phyloP scores from a whole-genome alignment of 2,113 vertebrate species.

The Emydocephalus ijimae region DNA sequence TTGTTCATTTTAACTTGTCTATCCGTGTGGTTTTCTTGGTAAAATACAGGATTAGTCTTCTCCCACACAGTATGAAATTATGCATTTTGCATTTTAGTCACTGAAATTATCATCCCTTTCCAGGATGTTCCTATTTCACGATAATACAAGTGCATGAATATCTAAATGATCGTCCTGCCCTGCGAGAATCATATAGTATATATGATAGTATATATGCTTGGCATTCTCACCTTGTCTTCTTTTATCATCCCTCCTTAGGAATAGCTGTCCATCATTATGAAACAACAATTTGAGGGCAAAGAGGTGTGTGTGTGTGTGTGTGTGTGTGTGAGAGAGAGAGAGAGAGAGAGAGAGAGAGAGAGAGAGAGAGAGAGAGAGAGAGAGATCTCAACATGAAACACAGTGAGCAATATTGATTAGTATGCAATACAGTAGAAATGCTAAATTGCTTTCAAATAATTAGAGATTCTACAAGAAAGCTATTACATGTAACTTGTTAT shows the following conservation, averaged over 20 bases:
- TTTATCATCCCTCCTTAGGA: neutral
- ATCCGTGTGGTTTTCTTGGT: neutral
- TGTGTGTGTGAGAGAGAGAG: too few species aligned
- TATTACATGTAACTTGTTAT: neutral
- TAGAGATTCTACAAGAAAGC: neutral
- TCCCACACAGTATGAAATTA: neutral
- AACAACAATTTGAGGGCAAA: neutral
- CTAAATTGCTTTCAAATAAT: neutral
- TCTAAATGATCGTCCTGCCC: neutral
- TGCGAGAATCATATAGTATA: neutral
- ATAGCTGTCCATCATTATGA: neutral
- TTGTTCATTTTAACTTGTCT: neutral
- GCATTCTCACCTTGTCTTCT: neutral
- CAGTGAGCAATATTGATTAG: neutral
- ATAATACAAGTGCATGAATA: neutral
- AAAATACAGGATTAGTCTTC: neutral
- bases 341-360: too few species aligned
- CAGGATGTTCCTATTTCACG: neutral
- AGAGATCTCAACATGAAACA: neutral
- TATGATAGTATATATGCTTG: neutral
- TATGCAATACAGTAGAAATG: neutral
- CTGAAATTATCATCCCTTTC: neutral
- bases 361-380: too few species aligned
- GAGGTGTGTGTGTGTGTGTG: neutral
- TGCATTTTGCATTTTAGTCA: neutral